Evolutionary conservation across 2,888 invertebrate species (phyloP).

Genomic region (Meganola albula): DNA sequence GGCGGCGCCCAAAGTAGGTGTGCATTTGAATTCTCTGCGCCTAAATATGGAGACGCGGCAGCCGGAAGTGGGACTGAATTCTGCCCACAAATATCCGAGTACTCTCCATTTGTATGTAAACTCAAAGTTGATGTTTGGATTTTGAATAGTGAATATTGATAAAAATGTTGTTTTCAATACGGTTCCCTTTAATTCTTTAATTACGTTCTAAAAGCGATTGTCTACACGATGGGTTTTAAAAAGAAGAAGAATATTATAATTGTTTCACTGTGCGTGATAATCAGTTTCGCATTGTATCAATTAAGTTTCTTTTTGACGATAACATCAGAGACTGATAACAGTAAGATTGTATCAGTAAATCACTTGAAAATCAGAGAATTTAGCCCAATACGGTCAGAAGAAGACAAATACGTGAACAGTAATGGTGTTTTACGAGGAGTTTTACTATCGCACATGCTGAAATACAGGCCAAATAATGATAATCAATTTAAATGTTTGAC

Average conservation of each 20-base stretch:
- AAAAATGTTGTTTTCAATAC: too few species aligned
- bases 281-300: slow-evolving; percentile 62
- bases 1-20: too few species aligned
- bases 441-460: slow-evolving; percentile 45
- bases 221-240: slow-evolving; percentile 46
- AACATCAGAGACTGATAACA: slow-evolving; percentile 44
- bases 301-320: slow-evolving; percentile 63
- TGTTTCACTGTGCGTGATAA: slow-evolving; percentile 47
- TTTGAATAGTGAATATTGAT: too few species aligned
- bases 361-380: slow-evolving; percentile 38
- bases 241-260: slow-evolving; percentile 65
- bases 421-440: slow-evolving; percentile 64
- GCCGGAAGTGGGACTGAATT: too few species aligned
- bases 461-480: slow-evolving; percentile 54
- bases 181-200: too few species aligned
- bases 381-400: slow-evolving; percentile 48
- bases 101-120: too few species aligned
- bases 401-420: slow-evolving; percentile 57
- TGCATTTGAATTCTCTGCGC: too few species aligned
- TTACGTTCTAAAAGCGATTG: too few species aligned
- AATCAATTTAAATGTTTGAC: slow-evolving; percentile 64
- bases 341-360: slow-evolving; percentile 44
- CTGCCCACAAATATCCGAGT: too few species aligned
- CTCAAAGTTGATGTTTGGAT: too few species aligned
- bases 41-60: too few species aligned